Evolutionary conservation across 2,888 invertebrate species (phyloP).

Genomic region (Psylliodes chrysocephalus): DNA sequence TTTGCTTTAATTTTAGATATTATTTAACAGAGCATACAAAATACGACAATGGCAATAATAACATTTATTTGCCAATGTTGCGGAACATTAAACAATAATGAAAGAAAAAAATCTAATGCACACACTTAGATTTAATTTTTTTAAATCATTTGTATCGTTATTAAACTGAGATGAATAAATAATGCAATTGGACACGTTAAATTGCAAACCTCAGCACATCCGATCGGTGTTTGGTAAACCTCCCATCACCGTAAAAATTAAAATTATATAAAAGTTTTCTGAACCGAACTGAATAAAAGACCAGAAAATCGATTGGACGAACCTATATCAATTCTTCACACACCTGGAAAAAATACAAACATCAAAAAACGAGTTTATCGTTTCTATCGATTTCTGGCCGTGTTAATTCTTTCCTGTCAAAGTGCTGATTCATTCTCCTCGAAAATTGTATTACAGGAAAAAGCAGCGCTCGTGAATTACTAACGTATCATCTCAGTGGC

Average conservation of each 20-base stretch:
- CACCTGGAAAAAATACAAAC: conserved; percentile 30
- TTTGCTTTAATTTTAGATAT: no score
- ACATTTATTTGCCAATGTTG: no score
- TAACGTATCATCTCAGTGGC: background rate
- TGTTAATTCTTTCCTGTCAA: conserved; percentile 30
- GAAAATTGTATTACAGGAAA: conserved; percentile 19
- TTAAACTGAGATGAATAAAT: background rate
- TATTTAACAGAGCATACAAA: no score
- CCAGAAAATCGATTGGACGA: conserved; percentile 27
- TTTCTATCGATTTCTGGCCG: conserved; percentile 22
- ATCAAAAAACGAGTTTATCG: conserved; percentile 28
- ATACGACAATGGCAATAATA: no score
- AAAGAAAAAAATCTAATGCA: no score
- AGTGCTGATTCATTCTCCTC: conserved; percentile 23
- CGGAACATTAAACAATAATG: no score
- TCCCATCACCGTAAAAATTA: conserved; percentile 15
- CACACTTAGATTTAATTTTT: no score
- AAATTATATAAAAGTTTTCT: conserved; percentile 19
- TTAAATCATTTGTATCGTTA: no score
- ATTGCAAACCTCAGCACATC: background rate
- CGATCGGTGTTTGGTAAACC: background rate
- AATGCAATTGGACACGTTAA: background rate
- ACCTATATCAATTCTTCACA: conserved; percentile 30
- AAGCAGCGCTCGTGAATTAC: conserved; percentile 9
- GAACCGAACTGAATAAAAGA: conserved; percentile 29